These are phyloP conservation scores for Automeris io DNA, from an alignment of 2,888 invertebrate species.

Conservation along the genomic window DNA sequence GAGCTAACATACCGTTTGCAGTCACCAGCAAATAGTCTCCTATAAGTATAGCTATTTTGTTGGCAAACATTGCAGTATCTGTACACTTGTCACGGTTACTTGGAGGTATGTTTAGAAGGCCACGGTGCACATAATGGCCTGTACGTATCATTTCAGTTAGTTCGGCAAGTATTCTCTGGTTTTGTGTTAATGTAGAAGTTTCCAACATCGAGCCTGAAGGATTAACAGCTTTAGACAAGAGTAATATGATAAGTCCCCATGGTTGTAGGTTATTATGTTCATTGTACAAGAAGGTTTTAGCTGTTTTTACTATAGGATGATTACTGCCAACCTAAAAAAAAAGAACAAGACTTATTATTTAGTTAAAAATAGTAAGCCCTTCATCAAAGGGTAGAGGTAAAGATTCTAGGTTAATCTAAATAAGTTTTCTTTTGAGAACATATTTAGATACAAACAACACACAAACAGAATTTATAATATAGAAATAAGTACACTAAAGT, in stretches of 20 bases:
- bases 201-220: conserved; percentile 76
- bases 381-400: too few species aligned
- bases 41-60: conserved; percentile 90
- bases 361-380: too few species aligned
- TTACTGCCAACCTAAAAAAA: conserved; percentile 82
- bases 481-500: too few species aligned
- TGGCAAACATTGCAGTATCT: conserved; percentile 88
- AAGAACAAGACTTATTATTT: neutral
- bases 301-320: conserved; percentile 91
- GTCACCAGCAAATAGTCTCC: conserved; percentile 91
- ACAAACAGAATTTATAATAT: too few species aligned
- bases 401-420: too few species aligned
- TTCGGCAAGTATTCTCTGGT: conserved; percentile 74
- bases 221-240: conserved; percentile 84
- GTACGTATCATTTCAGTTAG: conserved; percentile 93
- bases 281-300: conserved; percentile 88
- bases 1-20: conserved; percentile 87
- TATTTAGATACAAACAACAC: too few species aligned
- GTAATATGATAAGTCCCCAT: conserved; percentile 88
- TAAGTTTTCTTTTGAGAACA: too few species aligned
- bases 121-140: conserved; percentile 88
- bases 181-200: conserved; percentile 73
- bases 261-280: conserved; percentile 90
- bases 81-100: conserved; percentile 71
- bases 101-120: conserved; percentile 56